Percentiles rank a stretch among this genome's conserved stretches.
Evolutionary conservation across 2,888 invertebrate genomes (phyloP).

Genomic region (Octonoba sinensis): DNA sequence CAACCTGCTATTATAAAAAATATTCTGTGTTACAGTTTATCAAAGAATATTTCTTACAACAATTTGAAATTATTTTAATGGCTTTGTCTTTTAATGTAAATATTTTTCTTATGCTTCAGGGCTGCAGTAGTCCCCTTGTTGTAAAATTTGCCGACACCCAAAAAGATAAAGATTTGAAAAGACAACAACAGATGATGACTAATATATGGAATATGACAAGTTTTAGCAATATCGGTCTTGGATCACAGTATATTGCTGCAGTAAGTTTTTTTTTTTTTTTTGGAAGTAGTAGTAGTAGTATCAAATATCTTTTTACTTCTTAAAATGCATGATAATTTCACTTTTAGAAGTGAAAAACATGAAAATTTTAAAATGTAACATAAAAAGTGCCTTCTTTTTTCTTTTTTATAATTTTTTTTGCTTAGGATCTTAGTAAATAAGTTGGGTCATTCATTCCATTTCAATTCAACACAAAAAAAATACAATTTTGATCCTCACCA

Average conservation of each 20-base stretch:
- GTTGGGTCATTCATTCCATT: too few relatives aligned
- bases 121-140: constrained; percentile 96
- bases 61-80: background rate
- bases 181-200: constrained; percentile 92
- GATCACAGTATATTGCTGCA: constrained; percentile 77
- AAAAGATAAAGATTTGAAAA: constrained; percentile 97
- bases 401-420: too few relatives aligned
- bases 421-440: too few relatives aligned
- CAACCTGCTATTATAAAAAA: too few relatives aligned
- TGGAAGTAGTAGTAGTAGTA: background rate
- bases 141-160: constrained; percentile 99
- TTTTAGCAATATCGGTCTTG: constrained; percentile 74
- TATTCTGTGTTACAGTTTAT: too few relatives aligned
- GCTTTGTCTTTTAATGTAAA: background rate
- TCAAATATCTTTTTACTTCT: background rate
- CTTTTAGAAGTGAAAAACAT: too few relatives aligned
- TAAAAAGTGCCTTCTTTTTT: too few relatives aligned
- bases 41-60: background rate
- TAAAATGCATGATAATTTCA: too few relatives aligned
- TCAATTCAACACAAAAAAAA: too few relatives aligned
- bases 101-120: constrained; percentile 73
- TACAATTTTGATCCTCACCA: too few relatives aligned
- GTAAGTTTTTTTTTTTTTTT: constrained; percentile 67
- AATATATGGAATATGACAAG: constrained; percentile 88
- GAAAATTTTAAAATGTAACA: too few relatives aligned